phyloP scores from a whole-genome alignment of 2,797 vertebrate species.

The Schizothorax lantsangensis region DNA sequence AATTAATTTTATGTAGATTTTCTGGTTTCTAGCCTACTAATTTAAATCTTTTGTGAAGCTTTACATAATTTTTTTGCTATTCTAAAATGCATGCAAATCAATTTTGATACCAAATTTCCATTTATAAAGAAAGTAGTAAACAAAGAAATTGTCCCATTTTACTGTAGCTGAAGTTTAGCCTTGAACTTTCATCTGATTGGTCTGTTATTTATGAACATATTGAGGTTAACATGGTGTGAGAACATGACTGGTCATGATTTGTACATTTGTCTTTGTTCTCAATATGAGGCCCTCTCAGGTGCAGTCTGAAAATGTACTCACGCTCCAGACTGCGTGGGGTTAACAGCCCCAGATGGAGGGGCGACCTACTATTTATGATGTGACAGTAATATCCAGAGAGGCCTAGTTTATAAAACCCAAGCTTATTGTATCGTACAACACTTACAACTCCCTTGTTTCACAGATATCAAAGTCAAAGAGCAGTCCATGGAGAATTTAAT shows the following conservation, averaged over 20 bases:
- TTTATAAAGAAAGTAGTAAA: not conserved
- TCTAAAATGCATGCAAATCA: not conserved
- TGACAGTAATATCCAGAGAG: conserved; percentile 32
- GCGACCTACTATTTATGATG: conserved; percentile 37
- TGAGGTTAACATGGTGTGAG: not conserved
- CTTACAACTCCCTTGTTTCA: conserved; percentile 46
- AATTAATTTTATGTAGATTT: not conserved
- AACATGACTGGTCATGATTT: conserved; percentile 31
- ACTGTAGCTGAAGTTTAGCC: not conserved
- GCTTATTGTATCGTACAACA: conserved; percentile 9
- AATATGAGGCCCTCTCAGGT: conserved; percentile 5
- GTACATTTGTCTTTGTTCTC: conserved; percentile 9
- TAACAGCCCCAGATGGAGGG: conserved; percentile 37
- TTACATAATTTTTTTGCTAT: not conserved
- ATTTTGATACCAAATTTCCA: not conserved
- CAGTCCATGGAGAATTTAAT: conserved; percentile 95
- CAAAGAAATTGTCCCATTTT: not conserved
- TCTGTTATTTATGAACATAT: not conserved
- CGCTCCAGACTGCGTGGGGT: conserved; percentile 22
- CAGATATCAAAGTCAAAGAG: conserved; percentile 98
- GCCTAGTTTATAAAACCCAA: conserved; percentile 34
- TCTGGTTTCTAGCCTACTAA: not conserved
- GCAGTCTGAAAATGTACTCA: conserved; percentile 36
- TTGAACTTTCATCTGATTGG: not conserved
- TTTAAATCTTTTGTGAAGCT: not conserved